phyloP scores from a whole-genome alignment of 2,113 vertebrate genomes.

The Indicator maculatus region DNA sequence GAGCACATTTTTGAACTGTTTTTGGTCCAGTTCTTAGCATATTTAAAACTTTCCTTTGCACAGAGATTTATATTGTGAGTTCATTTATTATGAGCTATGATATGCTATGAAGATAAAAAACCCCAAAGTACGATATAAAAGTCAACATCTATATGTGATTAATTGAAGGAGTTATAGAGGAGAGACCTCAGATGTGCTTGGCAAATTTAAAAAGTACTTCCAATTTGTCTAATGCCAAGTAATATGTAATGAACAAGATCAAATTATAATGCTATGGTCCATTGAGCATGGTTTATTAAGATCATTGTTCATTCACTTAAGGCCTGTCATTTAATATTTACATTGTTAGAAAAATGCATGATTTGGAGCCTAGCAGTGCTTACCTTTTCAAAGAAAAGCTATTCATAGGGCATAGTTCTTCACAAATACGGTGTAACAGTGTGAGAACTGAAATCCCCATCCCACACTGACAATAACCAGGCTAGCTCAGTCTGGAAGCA shows the following conservation, averaged over 20 bases:
- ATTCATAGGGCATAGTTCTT: not conserved
- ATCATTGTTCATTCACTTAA: conserved; percentile 18
- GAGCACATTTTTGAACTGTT: not conserved
- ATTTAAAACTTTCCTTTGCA: conserved; percentile 5
- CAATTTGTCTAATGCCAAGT: conserved; percentile 1
- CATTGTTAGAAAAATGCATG: not conserved
- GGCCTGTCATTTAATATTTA: conserved; percentile 20
- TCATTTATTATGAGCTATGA: not conserved
- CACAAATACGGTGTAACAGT: not conserved
- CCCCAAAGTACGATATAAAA: not conserved
- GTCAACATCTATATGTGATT: conserved; percentile 1
- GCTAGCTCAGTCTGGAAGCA: no score
- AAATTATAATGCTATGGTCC: conserved; percentile 34
- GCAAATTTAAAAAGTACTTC: not conserved
- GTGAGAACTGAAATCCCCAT: no score
- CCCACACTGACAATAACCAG: no score
- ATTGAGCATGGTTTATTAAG: not conserved
- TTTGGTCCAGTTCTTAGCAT: not conserved
- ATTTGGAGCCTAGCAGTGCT: not conserved
- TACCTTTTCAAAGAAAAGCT: not conserved
- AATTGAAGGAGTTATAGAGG: conserved; percentile 15
- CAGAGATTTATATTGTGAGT: not conserved
- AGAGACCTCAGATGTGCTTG: conserved; percentile 11
- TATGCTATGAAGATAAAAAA: not conserved
- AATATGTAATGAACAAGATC: conserved; percentile 9